phyloP scores from a whole-genome alignment of 2,888 invertebrate genomes.

The Dione vanillae region DNA sequence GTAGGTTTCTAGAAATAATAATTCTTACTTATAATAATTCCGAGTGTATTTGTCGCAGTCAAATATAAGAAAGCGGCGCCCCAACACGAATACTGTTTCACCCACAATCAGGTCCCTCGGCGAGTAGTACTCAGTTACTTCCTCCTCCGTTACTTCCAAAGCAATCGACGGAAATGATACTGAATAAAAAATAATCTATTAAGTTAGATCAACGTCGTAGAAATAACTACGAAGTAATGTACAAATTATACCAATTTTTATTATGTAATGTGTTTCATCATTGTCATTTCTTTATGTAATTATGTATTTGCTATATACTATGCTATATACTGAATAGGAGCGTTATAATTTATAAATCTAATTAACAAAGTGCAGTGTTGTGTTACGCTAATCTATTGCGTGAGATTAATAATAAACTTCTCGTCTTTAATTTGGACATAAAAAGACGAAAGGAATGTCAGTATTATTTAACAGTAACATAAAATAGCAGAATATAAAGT shows the following conservation, averaged over 20 bases:
- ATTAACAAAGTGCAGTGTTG: no score
- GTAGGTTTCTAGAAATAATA: not conserved
- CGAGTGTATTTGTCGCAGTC: slow-evolving; percentile 93
- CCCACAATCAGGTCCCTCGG: slow-evolving; percentile 91
- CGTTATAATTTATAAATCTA: no score
- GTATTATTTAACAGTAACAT: not conserved
- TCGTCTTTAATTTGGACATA: no score
- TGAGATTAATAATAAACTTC: no score
- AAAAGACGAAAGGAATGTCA: no score
- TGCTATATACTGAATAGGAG: no score
- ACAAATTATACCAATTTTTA: slow-evolving; percentile 15
- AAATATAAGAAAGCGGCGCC: slow-evolving; percentile 88
- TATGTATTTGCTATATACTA: no score
- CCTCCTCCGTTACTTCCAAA: slow-evolving; percentile 88
- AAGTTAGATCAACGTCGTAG: slow-evolving; percentile 35
- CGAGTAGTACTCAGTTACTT: slow-evolving; percentile 90
- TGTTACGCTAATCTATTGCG: no score
- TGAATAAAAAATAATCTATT: slow-evolving; percentile 51
- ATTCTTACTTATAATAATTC: slow-evolving; percentile 86
- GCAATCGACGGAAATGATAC: slow-evolving; percentile 87
- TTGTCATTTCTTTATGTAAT: no score
- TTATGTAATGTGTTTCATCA: no score
- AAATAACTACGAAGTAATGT: slow-evolving; percentile 9
- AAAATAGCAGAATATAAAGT: not conserved
- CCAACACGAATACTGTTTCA: slow-evolving; percentile 87